Evolutionary conservation across 1,140 invertebrate species (phyloP).

Genomic region (Pogonus chalceus): DNA sequence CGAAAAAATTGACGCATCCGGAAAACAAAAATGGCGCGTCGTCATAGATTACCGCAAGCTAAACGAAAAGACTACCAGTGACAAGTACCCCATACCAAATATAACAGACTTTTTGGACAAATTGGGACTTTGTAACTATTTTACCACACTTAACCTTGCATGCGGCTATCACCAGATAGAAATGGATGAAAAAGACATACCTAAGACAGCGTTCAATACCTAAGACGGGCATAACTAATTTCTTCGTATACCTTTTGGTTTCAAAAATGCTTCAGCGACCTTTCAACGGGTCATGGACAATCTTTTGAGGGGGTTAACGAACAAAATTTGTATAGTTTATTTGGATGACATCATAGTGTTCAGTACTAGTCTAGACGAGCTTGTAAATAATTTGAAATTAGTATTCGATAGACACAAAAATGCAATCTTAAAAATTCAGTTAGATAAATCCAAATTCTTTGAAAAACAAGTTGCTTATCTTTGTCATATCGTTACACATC

Average conservation of each 20-base stretch:
- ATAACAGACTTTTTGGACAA: conserved; percentile 35
- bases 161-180: conserved; percentile 41
- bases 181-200: conserved; percentile 25
- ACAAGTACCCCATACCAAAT: conserved; percentile 37
- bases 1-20: conserved; percentile 18
- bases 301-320: conserved; percentile 20
- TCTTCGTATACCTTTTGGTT: conserved; percentile 24
- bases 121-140: conserved; percentile 30
- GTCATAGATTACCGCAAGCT: conserved; percentile 14
- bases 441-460: conserved; percentile 22
- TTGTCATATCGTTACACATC: no score
- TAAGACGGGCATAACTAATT: conserved; percentile 28
- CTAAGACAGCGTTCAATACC: conserved; percentile 37
- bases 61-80: conserved; percentile 10
- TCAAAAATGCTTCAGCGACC: conserved; percentile 16
- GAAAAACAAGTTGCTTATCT: conserved; percentile 15
- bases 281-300: conserved; percentile 27
- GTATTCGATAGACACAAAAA: not conserved
- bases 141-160: conserved; percentile 34
- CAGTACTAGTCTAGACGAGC: not conserved
- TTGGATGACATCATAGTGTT: conserved; percentile 28
- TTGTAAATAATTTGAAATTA: not conserved
- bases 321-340: conserved; percentile 23
- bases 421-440: conserved; percentile 8
- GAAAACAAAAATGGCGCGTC: conserved; percentile 13